phyloP scores from a whole-genome alignment of 2,113 vertebrate genomes.

The Andinoacara biseriatus region DNA sequence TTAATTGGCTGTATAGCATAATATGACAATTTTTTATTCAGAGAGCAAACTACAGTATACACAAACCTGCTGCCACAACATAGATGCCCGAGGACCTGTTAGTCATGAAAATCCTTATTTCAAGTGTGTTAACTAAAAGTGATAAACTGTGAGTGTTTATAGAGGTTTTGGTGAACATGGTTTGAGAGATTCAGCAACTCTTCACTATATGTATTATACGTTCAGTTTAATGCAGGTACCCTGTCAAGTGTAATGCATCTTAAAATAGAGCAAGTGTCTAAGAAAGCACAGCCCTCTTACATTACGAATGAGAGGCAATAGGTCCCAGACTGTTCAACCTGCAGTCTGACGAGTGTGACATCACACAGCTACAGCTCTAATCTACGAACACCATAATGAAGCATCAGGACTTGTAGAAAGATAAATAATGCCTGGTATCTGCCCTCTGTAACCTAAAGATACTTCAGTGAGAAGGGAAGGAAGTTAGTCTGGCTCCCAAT shows the following conservation, averaged over 20 bases:
- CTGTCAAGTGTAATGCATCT: constrained; percentile 1
- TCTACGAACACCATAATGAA: constrained; percentile 29
- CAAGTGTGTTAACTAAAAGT: not conserved
- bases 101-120: not conserved
- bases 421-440: constrained; percentile 25
- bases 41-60: not conserved
- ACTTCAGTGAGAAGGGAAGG: not conserved
- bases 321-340: constrained; percentile 22
- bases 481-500: constrained; percentile 29
- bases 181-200: not conserved
- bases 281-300: not conserved
- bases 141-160: not conserved
- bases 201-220: not conserved
- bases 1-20: not conserved
- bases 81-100: too few species aligned
- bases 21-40: not conserved
- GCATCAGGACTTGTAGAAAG: constrained; percentile 25
- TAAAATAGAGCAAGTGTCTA: constrained; percentile 6
- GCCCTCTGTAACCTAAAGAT: constrained; percentile 31
- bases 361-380: constrained; percentile 32
- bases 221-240: constrained; percentile 3
- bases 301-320: constrained; percentile 25
- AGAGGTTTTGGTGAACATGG: not conserved
- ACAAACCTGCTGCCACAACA: not conserved
- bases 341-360: constrained; percentile 46